phyloP scores from a whole-genome alignment of 2,888 invertebrate species.

The Bellardia bayeri region DNA sequence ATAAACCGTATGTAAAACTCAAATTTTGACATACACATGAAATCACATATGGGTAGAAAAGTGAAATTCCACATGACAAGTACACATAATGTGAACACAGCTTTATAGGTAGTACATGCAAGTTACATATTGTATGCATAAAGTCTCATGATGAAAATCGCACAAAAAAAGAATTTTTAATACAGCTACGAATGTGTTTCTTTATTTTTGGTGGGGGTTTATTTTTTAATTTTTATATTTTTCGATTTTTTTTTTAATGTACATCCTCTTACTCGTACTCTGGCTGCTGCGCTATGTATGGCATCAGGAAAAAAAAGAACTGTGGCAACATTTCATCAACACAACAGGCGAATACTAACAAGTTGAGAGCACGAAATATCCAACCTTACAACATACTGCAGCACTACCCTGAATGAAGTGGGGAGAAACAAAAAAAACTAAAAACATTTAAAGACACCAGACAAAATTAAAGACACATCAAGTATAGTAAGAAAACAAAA shows the following conservation, averaged over 20 bases:
- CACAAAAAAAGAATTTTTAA: slow-evolving; percentile 40
- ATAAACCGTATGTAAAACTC: too few species aligned
- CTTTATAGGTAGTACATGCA: neutral
- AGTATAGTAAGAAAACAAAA: neutral
- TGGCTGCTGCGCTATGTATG: slow-evolving; percentile 12
- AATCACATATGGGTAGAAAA: too few species aligned
- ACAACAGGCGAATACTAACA: slow-evolving; percentile 58
- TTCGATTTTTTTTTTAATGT: neutral
- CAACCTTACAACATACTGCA: neutral
- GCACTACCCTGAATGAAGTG: slow-evolving; percentile 15
- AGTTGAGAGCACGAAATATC: slow-evolving; percentile 28
- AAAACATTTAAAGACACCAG: slow-evolving; percentile 22
- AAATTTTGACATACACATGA: too few species aligned
- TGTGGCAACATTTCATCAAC: slow-evolving; percentile 62
- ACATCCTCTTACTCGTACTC: neutral
- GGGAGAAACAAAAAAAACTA: neutral
- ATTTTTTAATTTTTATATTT: neutral
- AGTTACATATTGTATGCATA: slow-evolving; percentile 54
- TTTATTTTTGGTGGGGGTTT: neutral
- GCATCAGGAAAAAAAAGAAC: neutral
- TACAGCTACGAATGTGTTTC: slow-evolving; percentile 15
- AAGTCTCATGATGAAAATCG: slow-evolving; percentile 28
- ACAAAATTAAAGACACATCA: slow-evolving; percentile 18
- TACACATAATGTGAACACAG: too few species aligned
- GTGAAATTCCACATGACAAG: too few species aligned